Conservation (phyloP, 1,140 invertebrate species). For the Episyrphus balteatus region DNA sequence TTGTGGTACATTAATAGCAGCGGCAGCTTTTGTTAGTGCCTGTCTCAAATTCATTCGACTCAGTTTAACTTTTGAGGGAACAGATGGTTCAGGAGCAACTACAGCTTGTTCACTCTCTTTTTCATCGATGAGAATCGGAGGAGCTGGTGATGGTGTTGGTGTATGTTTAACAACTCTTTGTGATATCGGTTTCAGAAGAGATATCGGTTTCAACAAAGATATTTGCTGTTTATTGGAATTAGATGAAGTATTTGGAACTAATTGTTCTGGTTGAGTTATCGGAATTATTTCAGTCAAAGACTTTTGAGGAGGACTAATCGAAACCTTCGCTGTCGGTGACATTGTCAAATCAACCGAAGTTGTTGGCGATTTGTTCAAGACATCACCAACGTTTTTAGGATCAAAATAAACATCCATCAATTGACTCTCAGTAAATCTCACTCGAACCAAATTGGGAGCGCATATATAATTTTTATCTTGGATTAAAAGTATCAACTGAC, state of each 20-base stretch:
- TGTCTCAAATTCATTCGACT: conserved; percentile 28
- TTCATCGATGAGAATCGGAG: neutral
- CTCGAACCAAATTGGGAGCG: conserved; percentile 16
- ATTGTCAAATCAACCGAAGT: neutral
- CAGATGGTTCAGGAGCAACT: neutral
- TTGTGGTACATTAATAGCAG: neutral
- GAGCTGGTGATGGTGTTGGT: neutral
- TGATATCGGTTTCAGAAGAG: conserved; percentile 5
- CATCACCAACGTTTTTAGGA: conserved; percentile 21
- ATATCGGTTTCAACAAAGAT: neutral
- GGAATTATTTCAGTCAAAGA: neutral
- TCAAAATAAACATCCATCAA: conserved; percentile 29
- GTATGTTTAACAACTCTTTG: conserved; percentile 3
- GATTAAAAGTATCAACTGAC: conserved; percentile 22
- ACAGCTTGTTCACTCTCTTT: neutral
- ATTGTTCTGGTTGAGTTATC: neutral
- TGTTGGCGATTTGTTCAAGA: conserved; percentile 1
- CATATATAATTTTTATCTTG: conserved; percentile 16
- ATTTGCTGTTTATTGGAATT: neutral
- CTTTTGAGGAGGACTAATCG: neutral
- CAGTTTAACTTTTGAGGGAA: conserved; percentile 8
- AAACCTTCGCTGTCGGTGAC: neutral
- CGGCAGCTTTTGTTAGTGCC: conserved; percentile 16
- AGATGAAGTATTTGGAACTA: neutral
- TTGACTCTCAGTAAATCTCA: conserved; percentile 24